Base-by-base conservation (phyloP, 2,888 invertebrate species). In the Drosophila vallismaia region DNA sequence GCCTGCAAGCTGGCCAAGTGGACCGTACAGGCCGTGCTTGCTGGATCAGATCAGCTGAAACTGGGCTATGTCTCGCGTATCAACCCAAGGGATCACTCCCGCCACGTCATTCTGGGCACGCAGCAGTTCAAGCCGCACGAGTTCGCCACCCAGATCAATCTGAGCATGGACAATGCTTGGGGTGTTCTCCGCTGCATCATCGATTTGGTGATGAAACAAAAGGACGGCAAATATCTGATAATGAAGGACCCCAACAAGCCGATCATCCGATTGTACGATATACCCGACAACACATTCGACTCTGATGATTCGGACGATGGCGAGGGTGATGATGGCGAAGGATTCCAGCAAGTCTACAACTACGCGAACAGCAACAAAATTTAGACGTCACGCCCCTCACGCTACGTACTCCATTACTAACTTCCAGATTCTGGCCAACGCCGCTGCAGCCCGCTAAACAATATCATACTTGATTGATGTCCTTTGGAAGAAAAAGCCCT, bases 91-190 rank as follows among this genome's bases (percentile, higher is more conserved):
- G 99, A 99, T 92, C 97, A 98, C 77, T 95, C 97, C 64, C 97
- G 98, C 72, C 99, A 99, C 92, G 98, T 98, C 51, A 98, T 99
- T 88, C 93, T 99, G 77, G 99, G 98, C 72, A 98, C 98, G 31
- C 99, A 99, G 92, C 99, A 99, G 92, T 99, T 98, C 93, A 98
- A 98, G 91, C 99, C 99, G 9, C 95, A 96, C 90, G 99, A 99
- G 93, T 99, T 99, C 92, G 99, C 99, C 8, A 97, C 97, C 19
- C 99, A 99, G 92, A 99, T 99, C 90, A 99, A 98, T 92, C 93
- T 99, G 88, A 99, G 98, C 91, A 98, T 99, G 98, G 99, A 99
- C 92, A 99, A 99, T 92, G 98, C 98, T 3, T 99, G 99, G 99
- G 99, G 98, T 76, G 97, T 99, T 71, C 93, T 99, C 71, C 94